phyloP scores from a whole-genome alignment of 2,888 invertebrate genomes.

The Drosophila paramelanica region DNA sequence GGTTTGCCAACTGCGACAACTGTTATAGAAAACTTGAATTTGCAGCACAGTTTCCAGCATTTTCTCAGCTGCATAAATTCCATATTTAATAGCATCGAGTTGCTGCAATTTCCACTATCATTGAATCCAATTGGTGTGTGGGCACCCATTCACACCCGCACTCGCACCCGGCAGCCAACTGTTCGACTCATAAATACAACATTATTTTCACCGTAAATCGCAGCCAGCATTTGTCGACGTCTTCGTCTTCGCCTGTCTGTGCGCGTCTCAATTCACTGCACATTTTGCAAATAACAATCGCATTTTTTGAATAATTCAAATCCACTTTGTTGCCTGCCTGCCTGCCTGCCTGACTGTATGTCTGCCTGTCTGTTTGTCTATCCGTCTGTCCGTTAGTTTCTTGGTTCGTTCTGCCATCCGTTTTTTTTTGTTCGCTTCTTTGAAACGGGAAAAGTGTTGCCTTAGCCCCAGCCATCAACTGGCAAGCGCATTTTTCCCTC shows the following conservation, averaged over 20 bases:
- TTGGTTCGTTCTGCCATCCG: constrained; percentile 22
- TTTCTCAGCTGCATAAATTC: constrained; percentile 32
- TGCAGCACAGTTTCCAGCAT: constrained; percentile 1
- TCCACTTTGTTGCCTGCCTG: constrained; percentile 76
- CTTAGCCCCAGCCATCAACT: constrained; percentile 48
- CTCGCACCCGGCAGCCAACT: constrained; percentile 28
- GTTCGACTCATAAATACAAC: constrained; percentile 76
- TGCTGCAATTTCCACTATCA: constrained; percentile 43
- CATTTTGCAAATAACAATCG: constrained; percentile 81
- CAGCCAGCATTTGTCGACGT: constrained; percentile 65
- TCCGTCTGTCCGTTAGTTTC: constrained; percentile 22
- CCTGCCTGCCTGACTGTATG: constrained; percentile 14
- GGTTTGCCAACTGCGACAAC: constrained; percentile 10
- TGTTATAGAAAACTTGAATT: constrained; percentile 29
- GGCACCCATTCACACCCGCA: neutral
- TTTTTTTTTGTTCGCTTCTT: constrained; percentile 36
- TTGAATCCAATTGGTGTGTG: constrained; percentile 33
- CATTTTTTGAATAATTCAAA: constrained; percentile 81
- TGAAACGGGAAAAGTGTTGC: constrained; percentile 54
- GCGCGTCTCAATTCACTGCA: constrained; percentile 79
- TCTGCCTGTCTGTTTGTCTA: constrained; percentile 10
- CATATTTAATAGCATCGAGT: constrained; percentile 30
- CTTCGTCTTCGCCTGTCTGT: constrained; percentile 59
- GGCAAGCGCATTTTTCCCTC: constrained; percentile 63
- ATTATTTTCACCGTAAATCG: constrained; percentile 68